Evolutionary conservation across 92 coral and sea anemone species (phyloP).

Genomic region (Micromussa lordhowensis): DNA sequence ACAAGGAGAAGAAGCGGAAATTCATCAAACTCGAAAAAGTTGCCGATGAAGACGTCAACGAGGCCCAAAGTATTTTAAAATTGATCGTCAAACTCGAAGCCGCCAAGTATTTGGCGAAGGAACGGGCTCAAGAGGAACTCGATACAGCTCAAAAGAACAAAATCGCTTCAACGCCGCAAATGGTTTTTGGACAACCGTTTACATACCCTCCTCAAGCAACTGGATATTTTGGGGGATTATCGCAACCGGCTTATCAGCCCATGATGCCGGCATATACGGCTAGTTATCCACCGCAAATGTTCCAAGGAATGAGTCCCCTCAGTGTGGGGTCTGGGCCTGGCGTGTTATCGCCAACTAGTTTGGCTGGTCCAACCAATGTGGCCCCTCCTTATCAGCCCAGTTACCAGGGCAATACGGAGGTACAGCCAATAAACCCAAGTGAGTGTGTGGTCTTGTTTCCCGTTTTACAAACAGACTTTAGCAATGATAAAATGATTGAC

Average conservation of each 20-base stretch:
- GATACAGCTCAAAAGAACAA: constrained; percentile 67
- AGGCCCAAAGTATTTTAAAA: constrained; percentile 77
- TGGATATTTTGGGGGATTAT: constrained; percentile 21
- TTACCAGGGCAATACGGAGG: background rate
- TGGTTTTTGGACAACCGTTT: constrained; percentile 11
- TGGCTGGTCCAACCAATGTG: background rate
- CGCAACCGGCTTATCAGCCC: constrained; percentile 52
- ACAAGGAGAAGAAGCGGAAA: constrained; percentile 46
- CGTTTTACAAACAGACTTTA: too few relatives aligned
- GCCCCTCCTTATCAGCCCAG: constrained; percentile 14
- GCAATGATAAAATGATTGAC: background rate
- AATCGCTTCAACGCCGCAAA: constrained; percentile 53
- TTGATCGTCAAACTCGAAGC: constrained; percentile 82
- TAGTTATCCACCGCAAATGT: constrained; percentile 28
- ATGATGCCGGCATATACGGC: constrained; percentile 21
- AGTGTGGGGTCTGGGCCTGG: constrained; percentile 15
- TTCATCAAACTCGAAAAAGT: constrained; percentile 66
- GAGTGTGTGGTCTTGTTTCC: background rate
- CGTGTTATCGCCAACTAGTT: constrained; percentile 7
- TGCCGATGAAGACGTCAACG: constrained; percentile 75
- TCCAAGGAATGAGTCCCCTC: constrained; percentile 20
- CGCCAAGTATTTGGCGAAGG: constrained; percentile 82
- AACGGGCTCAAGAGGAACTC: constrained; percentile 73
- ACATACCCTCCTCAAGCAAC: constrained; percentile 15
- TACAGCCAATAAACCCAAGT: constrained; percentile 29